Conservation (phyloP, 2,797 vertebrate species). For the Scolopax rusticola region DNA sequence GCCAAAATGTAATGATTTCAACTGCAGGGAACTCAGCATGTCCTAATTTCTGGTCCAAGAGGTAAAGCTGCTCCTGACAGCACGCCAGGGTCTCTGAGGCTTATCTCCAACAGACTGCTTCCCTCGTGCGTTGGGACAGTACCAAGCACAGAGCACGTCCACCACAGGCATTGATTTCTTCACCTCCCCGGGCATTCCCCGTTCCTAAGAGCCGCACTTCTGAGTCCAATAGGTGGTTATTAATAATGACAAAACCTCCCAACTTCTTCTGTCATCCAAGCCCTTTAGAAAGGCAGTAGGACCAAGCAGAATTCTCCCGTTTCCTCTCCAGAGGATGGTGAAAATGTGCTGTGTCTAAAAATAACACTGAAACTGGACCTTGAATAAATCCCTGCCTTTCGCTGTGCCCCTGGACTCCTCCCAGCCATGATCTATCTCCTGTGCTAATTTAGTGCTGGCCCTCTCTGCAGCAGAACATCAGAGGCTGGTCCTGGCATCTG, state of each 20-base stretch:
- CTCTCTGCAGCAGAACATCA: not conserved
- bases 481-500: not conserved
- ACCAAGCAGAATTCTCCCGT: not conserved
- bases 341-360: not conserved
- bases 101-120: not conserved
- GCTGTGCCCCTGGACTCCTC: not conserved
- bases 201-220: not conserved
- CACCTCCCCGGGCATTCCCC: not conserved
- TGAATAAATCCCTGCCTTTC: not conserved
- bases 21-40: not conserved
- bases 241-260: not conserved
- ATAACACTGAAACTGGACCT: not conserved
- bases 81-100: not conserved
- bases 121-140: not conserved
- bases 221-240: not conserved
- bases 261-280: not conserved
- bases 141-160: not conserved
- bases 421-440: not conserved
- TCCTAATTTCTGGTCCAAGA: not conserved
- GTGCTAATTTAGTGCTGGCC: not conserved
- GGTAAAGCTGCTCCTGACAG: not conserved
- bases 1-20: not conserved
- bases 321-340: not conserved
- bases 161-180: not conserved
- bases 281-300: not conserved